phyloP scores from a whole-genome alignment of 2,113 vertebrate species.

The Dinomys branickii region DNA sequence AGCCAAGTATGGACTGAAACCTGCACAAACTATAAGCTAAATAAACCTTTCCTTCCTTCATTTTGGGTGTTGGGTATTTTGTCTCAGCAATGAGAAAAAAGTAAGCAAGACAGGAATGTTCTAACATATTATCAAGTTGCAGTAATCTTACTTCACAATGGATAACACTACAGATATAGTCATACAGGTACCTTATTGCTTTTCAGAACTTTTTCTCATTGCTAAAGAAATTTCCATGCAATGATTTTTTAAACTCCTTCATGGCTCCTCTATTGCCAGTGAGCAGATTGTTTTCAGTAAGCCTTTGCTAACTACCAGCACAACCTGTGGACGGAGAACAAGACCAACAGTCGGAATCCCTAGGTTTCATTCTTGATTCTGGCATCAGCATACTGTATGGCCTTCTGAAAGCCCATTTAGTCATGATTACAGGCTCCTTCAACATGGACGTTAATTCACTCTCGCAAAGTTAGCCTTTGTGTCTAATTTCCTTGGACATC shows the following conservation, averaged over 20 bases:
- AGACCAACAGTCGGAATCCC: slow-evolving; percentile 64
- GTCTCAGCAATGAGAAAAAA: no score
- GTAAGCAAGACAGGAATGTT: slow-evolving; percentile 30
- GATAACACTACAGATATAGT: background rate
- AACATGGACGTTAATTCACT: slow-evolving; percentile 67
- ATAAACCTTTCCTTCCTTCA: no score
- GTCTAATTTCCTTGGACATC: slow-evolving; percentile 66
- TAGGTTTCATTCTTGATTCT: slow-evolving; percentile 68
- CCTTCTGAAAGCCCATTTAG: slow-evolving; percentile 68
- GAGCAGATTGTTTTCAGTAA: slow-evolving; percentile 63
- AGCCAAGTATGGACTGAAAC: no score
- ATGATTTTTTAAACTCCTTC: slow-evolving; percentile 19
- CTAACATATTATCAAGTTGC: background rate
- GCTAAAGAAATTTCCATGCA: background rate
- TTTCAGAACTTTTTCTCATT: slow-evolving; percentile 41
- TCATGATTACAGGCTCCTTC: slow-evolving; percentile 71
- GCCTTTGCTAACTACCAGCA: slow-evolving; percentile 50
- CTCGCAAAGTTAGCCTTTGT: slow-evolving; percentile 44
- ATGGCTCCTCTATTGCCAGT: background rate
- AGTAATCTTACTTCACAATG: background rate
- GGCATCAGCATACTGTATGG: slow-evolving; percentile 64
- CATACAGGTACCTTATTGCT: background rate
- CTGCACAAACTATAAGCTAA: no score
- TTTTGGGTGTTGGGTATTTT: no score
- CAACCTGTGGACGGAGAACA: slow-evolving; percentile 34